Conservation (phyloP, 2,113 vertebrate species). For the Saimiri boliviensis region DNA sequence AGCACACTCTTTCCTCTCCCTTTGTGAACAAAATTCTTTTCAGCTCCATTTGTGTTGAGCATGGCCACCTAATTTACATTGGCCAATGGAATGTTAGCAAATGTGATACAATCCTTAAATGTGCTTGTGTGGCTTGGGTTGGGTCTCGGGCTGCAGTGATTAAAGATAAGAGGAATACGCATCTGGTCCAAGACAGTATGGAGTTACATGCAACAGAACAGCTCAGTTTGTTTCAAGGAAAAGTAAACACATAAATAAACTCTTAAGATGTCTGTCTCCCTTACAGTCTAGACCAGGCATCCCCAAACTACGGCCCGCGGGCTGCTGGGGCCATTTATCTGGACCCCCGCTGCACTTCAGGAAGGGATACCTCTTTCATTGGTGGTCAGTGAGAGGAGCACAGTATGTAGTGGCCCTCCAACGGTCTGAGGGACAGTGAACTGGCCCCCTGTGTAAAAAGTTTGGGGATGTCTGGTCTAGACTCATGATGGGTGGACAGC, state of each 20-base stretch:
- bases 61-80: no score
- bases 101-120: not conserved
- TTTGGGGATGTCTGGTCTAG: no score
- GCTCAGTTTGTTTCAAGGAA: not conserved
- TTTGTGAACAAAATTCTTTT: not conserved
- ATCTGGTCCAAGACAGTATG: not conserved
- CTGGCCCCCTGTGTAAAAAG: no score
- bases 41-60: not conserved
- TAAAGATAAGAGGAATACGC: not conserved
- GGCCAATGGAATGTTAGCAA: not conserved
- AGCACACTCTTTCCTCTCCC: not conserved
- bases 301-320: no score
- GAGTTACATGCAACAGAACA: not conserved
- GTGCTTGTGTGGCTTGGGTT: not conserved
- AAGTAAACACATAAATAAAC: not conserved
- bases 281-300: not conserved
- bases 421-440: no score
- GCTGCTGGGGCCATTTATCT: no score
- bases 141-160: not conserved
- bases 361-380: no score
- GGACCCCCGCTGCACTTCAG: no score
- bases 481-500: fast-evolving
- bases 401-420: no score
- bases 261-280: not conserved
- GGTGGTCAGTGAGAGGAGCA: no score